These are phyloP conservation scores for Chascanopsetta lugubris DNA, from an alignment of 2,113 vertebrate species.

Conservation along the genomic window DNA sequence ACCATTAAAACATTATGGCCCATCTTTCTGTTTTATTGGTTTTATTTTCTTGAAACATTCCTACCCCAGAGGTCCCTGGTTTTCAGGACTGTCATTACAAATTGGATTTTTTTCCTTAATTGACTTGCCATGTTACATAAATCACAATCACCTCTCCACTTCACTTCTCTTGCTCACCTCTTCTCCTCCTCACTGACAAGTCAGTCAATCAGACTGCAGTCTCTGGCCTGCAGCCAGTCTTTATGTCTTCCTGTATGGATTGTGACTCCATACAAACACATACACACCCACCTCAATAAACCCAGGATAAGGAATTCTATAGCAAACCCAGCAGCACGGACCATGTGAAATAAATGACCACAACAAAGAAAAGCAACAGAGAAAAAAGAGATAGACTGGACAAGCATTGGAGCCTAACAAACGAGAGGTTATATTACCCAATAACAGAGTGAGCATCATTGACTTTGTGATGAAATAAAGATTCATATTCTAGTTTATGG, in stretches of 20 bases:
- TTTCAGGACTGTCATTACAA: not conserved
- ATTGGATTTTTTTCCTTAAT: not conserved
- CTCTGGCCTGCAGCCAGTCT: not conserved
- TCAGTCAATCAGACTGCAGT: not conserved
- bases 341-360: not conserved
- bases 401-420: not conserved
- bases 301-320: not conserved
- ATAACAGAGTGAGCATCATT: conserved; percentile 1
- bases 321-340: not conserved
- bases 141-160: not conserved
- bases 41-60: not conserved
- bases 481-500: not conserved
- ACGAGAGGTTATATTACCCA: not conserved
- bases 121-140: not conserved
- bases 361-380: no score
- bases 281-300: not conserved
- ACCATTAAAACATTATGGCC: not conserved
- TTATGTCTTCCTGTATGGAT: not conserved
- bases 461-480: not conserved
- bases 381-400: not conserved
- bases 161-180: not conserved
- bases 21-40: not conserved
- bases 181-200: not conserved
- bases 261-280: not conserved
- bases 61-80: not conserved